Base-by-base conservation (phyloP, 2,888 invertebrate genomes). In the Zaprionus lineosus region DNA sequence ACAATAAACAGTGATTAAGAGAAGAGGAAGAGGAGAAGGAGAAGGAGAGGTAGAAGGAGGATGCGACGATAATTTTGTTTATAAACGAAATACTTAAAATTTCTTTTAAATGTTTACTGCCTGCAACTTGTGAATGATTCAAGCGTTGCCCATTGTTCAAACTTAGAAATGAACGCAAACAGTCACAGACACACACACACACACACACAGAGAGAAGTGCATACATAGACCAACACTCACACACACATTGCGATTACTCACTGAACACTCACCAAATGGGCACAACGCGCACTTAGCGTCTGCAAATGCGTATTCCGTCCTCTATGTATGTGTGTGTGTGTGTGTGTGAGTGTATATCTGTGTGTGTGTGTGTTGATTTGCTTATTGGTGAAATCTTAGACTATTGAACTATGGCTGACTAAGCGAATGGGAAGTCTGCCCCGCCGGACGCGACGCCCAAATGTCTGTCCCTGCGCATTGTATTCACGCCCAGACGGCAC, bases 381-480 rank as follows among this genome's bases (percentile, higher is more conserved):
- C 48, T 34, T 43, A 64, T 65, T 26, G 53, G 53, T 62, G 84
- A 81, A 79, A 81, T 68, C 70, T 60, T 81, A 84, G 82, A 79
- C 84, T 84, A 74, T 79, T 79, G 78, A 79, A 79, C 78, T 73
- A 58, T 73, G 72, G 55, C 56, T 70, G 72, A 69, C 69, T 69
- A 69, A 69, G 69, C 66, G 52, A 48, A 48, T 24, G 47, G 50
- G 43, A 28, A 50, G 46, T 55, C 68, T 55, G 53, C 43, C 43
- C 29, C 41, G 66, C 24, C 51, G 31, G 11, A 29, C 18, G 31
- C 18, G 74, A 81, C 84, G 81, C 81, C 81, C 73, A 74, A 70
- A 55, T 81, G 81, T 81, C 81, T 81, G 84, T 71, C 56, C 53
- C 31, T 63, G 46, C 36, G 44, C 46, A 44, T 52, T 55, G 60